Percentiles rank a stretch among this genome's conserved stretches.
Conservation (phyloP, 2,888 invertebrate species). For the Euplexia lucipara region DNA sequence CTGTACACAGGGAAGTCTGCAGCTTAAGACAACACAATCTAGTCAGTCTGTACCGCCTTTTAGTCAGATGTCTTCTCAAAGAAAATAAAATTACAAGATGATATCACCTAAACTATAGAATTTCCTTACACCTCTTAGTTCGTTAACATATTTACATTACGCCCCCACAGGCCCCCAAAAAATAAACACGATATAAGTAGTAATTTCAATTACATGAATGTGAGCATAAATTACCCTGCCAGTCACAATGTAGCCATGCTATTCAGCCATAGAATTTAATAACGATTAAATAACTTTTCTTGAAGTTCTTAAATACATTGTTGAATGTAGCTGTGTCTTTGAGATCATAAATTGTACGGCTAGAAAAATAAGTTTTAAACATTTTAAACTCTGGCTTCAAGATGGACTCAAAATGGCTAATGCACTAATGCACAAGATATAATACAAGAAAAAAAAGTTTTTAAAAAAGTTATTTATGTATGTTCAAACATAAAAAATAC, state of each 20-base stretch:
- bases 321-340: background rate
- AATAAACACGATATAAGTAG: background rate
- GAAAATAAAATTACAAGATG: background rate
- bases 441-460: too few relatives aligned
- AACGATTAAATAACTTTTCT: slow-evolving; percentile 4
- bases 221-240: background rate
- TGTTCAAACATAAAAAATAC: too few relatives aligned
- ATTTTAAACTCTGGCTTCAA: background rate
- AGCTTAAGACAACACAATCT: too few relatives aligned
- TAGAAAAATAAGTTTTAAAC: background rate
- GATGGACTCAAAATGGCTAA: too few relatives aligned
- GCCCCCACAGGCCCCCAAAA: background rate
- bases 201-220: slow-evolving; percentile 9
- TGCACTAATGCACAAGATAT: too few relatives aligned
- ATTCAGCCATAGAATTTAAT: slow-evolving; percentile 15
- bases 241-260: slow-evolving; percentile 9
- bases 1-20: too few relatives aligned
- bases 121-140: background rate
- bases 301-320: background rate
- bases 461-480: too few relatives aligned
- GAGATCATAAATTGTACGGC: slow-evolving; percentile 9
- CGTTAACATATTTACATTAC: background rate
- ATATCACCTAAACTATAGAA: too few relatives aligned
- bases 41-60: background rate
- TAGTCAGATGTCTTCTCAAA: background rate